Evolutionary conservation across 2,113 vertebrate species (phyloP).

Genomic region (Psilopsiagon aymara): DNA sequence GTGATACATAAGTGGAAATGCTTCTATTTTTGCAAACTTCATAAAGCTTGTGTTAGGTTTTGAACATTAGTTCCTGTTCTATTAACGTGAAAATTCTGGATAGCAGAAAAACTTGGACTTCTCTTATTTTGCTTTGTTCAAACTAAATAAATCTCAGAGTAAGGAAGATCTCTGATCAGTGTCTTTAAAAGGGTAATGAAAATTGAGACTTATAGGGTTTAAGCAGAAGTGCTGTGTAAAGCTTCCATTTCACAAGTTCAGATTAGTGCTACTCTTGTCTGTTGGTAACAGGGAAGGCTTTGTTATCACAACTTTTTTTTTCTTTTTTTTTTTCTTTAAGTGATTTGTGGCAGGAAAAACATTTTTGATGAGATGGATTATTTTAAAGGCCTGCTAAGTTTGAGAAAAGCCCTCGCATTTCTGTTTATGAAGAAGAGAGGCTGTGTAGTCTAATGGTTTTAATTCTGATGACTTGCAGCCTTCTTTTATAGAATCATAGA

Average conservation of each 20-base stretch:
- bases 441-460: neutral
- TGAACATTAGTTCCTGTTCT: neutral
- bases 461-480: neutral
- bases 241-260: neutral
- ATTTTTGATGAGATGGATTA: fast-evolving
- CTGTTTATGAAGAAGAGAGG: neutral
- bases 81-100: neutral
- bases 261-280: neutral
- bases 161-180: neutral
- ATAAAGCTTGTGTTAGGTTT: neutral
- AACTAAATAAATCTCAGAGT: neutral
- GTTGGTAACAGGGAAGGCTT: neutral
- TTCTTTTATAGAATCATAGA: neutral
- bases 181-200: neutral
- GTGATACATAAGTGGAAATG: neutral
- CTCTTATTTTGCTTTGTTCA: neutral
- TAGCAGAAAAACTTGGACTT: neutral
- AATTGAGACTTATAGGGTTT: neutral
- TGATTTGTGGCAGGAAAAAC: neutral
- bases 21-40: neutral
- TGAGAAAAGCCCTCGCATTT: neutral
- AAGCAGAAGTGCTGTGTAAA: neutral
- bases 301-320: neutral
- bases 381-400: neutral
- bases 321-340: neutral